A percentile compares a stretch with the other conserved stretches of the same genome.
Conservation (phyloP, 2,888 invertebrate species). For the Perizoma affinitatum region DNA sequence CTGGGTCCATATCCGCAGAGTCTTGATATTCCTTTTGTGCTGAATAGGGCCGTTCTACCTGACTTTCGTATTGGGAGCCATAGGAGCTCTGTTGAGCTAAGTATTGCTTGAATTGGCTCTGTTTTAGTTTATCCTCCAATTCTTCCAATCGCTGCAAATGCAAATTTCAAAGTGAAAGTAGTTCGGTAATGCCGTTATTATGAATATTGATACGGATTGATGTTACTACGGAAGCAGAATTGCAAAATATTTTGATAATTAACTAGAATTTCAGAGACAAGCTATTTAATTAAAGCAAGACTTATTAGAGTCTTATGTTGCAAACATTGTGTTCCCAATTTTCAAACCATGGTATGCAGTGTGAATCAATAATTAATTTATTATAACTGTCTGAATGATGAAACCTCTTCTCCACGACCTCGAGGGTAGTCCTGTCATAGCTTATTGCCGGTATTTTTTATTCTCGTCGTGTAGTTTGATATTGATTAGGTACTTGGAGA, state of each 20-base stretch:
- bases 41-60: slow-evolving; percentile 73
- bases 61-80: slow-evolving; percentile 61
- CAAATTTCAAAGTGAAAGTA: slow-evolving; percentile 50
- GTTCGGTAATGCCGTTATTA: slow-evolving; percentile 18
- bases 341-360: neutral
- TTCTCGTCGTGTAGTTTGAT: neutral
- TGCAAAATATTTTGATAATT: slow-evolving; percentile 2
- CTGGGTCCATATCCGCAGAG: slow-evolving; percentile 45
- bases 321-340: neutral
- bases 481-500: neutral
- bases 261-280: slow-evolving; percentile 5
- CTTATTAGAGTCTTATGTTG: neutral
- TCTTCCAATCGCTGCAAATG: slow-evolving; percentile 68
- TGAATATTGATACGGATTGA: slow-evolving; percentile 7
- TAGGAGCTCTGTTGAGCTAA: slow-evolving; percentile 60
- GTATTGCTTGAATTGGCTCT: slow-evolving; percentile 73
- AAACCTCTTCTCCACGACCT: neutral
- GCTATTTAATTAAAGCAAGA: neutral
- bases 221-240: slow-evolving; percentile 7
- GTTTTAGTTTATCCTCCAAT: slow-evolving; percentile 75
- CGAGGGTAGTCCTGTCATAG: neutral
- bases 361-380: neutral
- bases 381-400: neutral
- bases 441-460: neutral
- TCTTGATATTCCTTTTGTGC: slow-evolving; percentile 53